Conservation (phyloP, 2,888 invertebrate species). For the Meghimatium bilineatum region DNA sequence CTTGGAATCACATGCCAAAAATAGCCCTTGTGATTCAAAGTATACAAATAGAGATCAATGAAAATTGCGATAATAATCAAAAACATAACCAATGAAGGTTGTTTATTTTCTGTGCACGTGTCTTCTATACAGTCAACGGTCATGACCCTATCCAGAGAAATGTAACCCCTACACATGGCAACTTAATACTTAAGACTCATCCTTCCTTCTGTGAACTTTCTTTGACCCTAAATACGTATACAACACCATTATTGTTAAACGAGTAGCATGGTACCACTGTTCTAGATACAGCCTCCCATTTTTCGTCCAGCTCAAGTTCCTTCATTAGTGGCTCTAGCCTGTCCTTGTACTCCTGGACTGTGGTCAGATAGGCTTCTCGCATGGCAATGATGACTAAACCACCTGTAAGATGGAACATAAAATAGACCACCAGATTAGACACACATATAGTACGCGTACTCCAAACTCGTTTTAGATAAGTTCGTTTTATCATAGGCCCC, state of each 20-base stretch:
- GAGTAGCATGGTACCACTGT: slow-evolving; percentile 66
- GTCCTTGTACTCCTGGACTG: slow-evolving; percentile 66
- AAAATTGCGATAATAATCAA: too few species aligned
- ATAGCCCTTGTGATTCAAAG: too few species aligned
- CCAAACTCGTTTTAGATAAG: too few species aligned
- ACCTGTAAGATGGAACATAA: slow-evolving; percentile 54
- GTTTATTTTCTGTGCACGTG: too few species aligned
- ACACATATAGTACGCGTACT: too few species aligned
- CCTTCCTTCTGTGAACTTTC: background rate
- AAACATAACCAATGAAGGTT: too few species aligned
- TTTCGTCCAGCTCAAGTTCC: slow-evolving; percentile 57
- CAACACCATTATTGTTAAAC: slow-evolving; percentile 67
- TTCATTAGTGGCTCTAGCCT: slow-evolving; percentile 63
- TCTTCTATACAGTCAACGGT: too few species aligned
- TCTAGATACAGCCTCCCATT: slow-evolving; percentile 59
- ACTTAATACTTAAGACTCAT: background rate
- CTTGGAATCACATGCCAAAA: too few species aligned
- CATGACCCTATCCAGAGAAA: too few species aligned
- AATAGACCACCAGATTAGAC: background rate
- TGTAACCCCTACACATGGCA: too few species aligned
- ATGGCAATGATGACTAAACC: slow-evolving; percentile 67
- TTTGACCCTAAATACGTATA: slow-evolving; percentile 60
- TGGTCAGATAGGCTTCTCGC: slow-evolving; percentile 67
- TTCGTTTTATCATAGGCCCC: too few species aligned
- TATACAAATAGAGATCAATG: too few species aligned